Base-by-base conservation (phyloP, 2,888 invertebrate species). In the Laspeyria flexula region DNA sequence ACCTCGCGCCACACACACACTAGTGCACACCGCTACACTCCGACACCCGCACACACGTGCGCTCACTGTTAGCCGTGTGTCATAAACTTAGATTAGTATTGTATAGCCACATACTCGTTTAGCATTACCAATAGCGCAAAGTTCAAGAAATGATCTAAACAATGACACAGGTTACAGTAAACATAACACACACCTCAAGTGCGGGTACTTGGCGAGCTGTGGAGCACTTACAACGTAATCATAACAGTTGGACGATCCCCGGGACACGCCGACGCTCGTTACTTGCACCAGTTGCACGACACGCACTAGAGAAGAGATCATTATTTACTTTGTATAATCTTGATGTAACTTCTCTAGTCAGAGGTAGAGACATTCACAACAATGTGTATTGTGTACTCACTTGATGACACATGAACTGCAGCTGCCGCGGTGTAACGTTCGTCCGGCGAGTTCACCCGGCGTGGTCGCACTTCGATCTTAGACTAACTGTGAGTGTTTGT, bases 201-300 rank as follows among this genome's bases (percentile, higher is more conserved):
- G 65, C 68, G 65, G 65, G 65, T 58, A 43, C 10, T 43, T 52
- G 27, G 38, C 44, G 46, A 57, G 38, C 41, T 44, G 51, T 29
- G 13, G 12, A 11, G 16, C 25, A 29, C 21, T 27, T 12, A 15
- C 3, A 16, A 30, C 3, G 10, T 15, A 10, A 15, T 39, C 0
- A 9, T 15, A 11, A 16, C 5, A 3, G 10, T 3, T 9, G 10
- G 10, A 4, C 25, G 6, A 18, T 18, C 10, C 18, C 7, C 12
- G 15, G 11, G 11, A 12, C 7, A 7, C 12, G 0, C 7, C 15
- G 13, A 6, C 11, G 3, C 7, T 7, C 7, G 18, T 18, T n/a
- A n/a, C n/a, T n/a, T n/a, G n/a, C n/a, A n/a, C n/a, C n/a, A n/a
- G n/a, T n/a, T n/a, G n/a, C n/a, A n/a, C n/a, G n/a, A n/a, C n/a